These are phyloP conservation scores for Dallia pectoralis DNA, from an alignment of 2,797 vertebrate genomes.

Conservation along the genomic window DNA sequence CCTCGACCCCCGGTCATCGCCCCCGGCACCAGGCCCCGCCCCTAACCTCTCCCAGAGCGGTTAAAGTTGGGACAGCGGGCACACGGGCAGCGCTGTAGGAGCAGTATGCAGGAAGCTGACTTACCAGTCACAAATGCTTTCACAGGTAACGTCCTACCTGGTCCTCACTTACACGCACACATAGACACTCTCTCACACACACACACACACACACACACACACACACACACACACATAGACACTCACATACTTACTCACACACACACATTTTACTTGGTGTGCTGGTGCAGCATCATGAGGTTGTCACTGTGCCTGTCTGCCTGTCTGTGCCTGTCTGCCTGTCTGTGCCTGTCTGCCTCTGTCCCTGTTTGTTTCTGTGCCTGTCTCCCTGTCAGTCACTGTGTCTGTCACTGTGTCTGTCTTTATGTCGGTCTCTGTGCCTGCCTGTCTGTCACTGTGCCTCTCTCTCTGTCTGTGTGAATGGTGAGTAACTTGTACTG, in stretches of 20 bases:
- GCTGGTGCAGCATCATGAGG: background rate
- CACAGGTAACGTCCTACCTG: slow-evolving; percentile 81
- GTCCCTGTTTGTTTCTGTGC: too few species aligned
- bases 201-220: background rate
- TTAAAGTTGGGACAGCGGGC: slow-evolving; percentile 75
- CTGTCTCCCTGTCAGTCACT: too few species aligned
- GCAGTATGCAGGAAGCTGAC: slow-evolving; percentile 98
- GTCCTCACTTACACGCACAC: slow-evolving; percentile 3
- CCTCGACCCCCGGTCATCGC: too few species aligned
- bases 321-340: too few species aligned
- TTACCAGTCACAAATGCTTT: slow-evolving; percentile 92
- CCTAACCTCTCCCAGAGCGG: slow-evolving; percentile 74
- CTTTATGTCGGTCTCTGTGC: background rate
- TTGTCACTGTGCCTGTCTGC: too few species aligned
- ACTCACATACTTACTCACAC: background rate
- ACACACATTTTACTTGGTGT: background rate
- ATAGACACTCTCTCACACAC: slow-evolving; percentile 5
- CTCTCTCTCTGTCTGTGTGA: background rate
- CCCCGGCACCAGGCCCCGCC: slow-evolving; percentile 17
- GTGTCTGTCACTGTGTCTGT: too few species aligned
- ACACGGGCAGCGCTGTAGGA: slow-evolving; percentile 72
- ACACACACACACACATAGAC: slow-evolving; percentile 4
- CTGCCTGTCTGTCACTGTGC: background rate
- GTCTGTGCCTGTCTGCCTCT: too few species aligned
- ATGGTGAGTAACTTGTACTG: background rate